A percentile compares a stretch with the other conserved stretches of the same genome.
Evolutionary conservation across 2,888 invertebrate species (phyloP).

Genomic region (Erebia ligea): DNA sequence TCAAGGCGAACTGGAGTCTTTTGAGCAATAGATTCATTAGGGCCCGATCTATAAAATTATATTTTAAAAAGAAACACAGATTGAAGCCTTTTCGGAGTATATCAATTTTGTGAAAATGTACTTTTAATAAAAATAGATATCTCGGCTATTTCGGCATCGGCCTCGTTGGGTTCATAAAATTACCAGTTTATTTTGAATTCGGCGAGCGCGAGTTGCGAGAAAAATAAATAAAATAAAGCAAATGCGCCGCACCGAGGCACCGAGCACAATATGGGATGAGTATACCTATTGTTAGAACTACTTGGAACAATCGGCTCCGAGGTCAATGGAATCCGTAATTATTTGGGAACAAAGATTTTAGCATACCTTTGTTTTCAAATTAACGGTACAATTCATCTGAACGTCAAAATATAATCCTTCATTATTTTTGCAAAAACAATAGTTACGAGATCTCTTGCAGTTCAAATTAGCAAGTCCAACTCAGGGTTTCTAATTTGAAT

Average conservation of each 20-base stretch:
- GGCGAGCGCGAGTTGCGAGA: slow-evolving; percentile 58
- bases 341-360: slow-evolving; percentile 49
- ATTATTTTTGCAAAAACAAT: slow-evolving; percentile 9
- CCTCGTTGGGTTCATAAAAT: slow-evolving; percentile 68
- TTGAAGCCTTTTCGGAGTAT: neutral
- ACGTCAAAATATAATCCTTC: slow-evolving; percentile 17
- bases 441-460: neutral
- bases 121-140: slow-evolving; percentile 44
- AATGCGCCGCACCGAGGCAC: slow-evolving; percentile 40
- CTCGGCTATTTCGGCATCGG: slow-evolving; percentile 56
- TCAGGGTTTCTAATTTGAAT: neutral
- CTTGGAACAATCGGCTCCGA: slow-evolving; percentile 45
- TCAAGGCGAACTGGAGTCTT: slow-evolving; percentile 40
- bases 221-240: slow-evolving; percentile 56
- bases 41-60: slow-evolving; percentile 13
- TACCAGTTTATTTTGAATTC: slow-evolving; percentile 69
- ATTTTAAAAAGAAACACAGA: neutral
- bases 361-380: slow-evolving; percentile 52
- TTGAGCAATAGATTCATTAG: slow-evolving; percentile 39
- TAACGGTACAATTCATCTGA: slow-evolving; percentile 38
- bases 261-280: slow-evolving; percentile 40
- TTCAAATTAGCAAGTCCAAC: neutral
- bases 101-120: slow-evolving; percentile 34
- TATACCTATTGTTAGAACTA: slow-evolving; percentile 45
- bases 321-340: slow-evolving; percentile 48